Evolutionary conservation across 2,888 invertebrate species (phyloP), one percentile per base, ranked within the genome.

Genomic region (Drosophila greeni): DNA sequence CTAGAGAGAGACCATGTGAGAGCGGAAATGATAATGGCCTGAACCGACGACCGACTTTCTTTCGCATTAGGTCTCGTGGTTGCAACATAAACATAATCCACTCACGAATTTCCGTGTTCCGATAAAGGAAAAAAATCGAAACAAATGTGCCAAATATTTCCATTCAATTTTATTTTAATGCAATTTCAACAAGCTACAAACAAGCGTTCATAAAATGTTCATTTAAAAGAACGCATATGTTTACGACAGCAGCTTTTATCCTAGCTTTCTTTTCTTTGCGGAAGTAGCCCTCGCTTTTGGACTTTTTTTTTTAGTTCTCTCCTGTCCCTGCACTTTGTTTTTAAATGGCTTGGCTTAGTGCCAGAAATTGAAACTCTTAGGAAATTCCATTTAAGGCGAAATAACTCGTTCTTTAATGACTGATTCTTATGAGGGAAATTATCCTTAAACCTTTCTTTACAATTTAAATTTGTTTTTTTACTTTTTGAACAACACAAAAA

Each of bases 1-100:
- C 18, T 23, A 4, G 51, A 39, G 31, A 23, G 14, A 33, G 20
- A n/a, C n/a, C 20, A 16, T 33, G 56, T 5, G 3, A 18, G 54
- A 61, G 43, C 68, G 76, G 78, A 76, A 75, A 77, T 72, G 81
- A 64, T 61, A 75, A 69, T 69, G 64, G 57, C 59, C n/a, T 18
- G 20, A 49, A 43, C 31, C 24, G 59, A 51, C 34, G 45, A 47
- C 26, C 26, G 55, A 54, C 54, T 71, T 55, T 55, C 48, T 62
- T 57, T 47, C 23, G 49, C 58, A 49, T 62, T 67, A 62, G 65
- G 61, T 14, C 45, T 47, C 29, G 43, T 16, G 49, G 34, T n/a
- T 57, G 56, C 45, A 39, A 14, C 52, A 67, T 72, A 59, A 37
- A 36, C 54, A 64, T 58, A 72, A 64, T 68, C 72, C 65, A 70